Percentiles rank a stretch among this genome's conserved stretches.
Evolutionary conservation across 1,140 invertebrate genomes (phyloP).

Genomic region (Eueides isabella): DNA sequence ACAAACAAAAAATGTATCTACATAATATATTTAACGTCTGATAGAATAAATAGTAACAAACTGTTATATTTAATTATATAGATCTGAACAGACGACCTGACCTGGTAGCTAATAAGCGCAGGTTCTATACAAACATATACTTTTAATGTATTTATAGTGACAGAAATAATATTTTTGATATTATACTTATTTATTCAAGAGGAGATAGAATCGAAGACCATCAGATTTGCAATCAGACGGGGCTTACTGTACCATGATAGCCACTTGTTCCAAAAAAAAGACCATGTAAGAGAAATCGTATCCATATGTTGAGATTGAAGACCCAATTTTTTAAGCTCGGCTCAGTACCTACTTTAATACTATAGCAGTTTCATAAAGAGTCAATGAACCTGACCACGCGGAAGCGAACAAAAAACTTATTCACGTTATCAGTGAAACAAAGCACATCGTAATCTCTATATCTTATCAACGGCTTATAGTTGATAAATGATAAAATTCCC

Average conservation of each 20-base stretch:
- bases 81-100: too few species aligned
- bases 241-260: too few species aligned
- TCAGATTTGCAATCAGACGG: too few species aligned
- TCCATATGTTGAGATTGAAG: neutral
- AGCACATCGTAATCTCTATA: conserved; percentile 17
- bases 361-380: neutral
- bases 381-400: conserved; percentile 7
- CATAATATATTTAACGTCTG: neutral
- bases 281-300: neutral
- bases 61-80: too few species aligned
- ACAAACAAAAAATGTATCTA: neutral
- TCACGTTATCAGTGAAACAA: conserved; percentile 22
- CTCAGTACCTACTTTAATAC: neutral
- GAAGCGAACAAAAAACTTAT: conserved; percentile 7
- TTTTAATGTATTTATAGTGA: too few species aligned
- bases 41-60: neutral
- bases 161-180: too few species aligned
- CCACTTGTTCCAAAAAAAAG: too few species aligned
- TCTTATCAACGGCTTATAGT: conserved; percentile 3
- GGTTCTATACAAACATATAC: too few species aligned
- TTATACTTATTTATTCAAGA: too few species aligned
- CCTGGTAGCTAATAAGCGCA: too few species aligned
- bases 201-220: too few species aligned
- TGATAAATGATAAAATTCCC: conserved; percentile 1
- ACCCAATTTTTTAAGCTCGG: neutral